Percentiles rank a stretch among this genome's conserved stretches.
These are phyloP conservation scores for Eubasilissa regina DNA, from an alignment of 1,140 invertebrate species.

Conservation along the genomic window DNA sequence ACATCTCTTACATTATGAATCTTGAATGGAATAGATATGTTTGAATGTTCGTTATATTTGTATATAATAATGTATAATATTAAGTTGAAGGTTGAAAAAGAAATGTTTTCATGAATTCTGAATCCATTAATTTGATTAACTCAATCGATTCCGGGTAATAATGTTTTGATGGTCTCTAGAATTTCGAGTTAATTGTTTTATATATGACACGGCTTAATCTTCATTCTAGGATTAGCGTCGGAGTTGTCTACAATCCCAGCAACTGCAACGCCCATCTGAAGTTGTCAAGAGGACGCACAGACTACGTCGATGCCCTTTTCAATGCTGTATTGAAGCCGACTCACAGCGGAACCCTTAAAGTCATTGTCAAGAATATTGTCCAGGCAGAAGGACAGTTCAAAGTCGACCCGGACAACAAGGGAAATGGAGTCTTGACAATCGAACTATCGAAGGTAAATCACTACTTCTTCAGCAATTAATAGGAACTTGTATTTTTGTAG, in stretches of 20 bases:
- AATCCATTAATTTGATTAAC: too few species aligned
- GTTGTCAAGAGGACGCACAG: conserved; percentile 68
- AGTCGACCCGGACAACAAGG: conserved; percentile 71
- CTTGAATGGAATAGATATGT: too few species aligned
- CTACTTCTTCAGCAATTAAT: too few species aligned
- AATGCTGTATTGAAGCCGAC: conserved; percentile 67
- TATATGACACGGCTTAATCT: not conserved
- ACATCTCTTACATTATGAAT: too few species aligned
- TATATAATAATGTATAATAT: too few species aligned
- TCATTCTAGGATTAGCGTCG: conserved; percentile 72
- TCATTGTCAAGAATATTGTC: conserved; percentile 73
- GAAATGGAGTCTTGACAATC: conserved; percentile 71
- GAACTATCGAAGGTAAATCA: conserved; percentile 69
- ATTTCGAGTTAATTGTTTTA: too few species aligned
- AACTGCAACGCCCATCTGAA: conserved; percentile 72
- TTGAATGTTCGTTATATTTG: too few species aligned
- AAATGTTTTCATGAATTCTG: too few species aligned
- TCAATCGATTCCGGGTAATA: too few species aligned
- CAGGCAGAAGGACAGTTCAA: conserved; percentile 74
- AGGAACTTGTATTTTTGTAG: too few species aligned
- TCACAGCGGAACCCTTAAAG: conserved; percentile 70
- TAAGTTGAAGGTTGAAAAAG: too few species aligned
- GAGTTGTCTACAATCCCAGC: conserved; percentile 68
- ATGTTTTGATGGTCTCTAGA: too few species aligned
- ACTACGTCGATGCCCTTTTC: conserved; percentile 72